Evolutionary conservation across 2,888 invertebrate species (phyloP).

Genomic region (Drosophila setosimentum): DNA sequence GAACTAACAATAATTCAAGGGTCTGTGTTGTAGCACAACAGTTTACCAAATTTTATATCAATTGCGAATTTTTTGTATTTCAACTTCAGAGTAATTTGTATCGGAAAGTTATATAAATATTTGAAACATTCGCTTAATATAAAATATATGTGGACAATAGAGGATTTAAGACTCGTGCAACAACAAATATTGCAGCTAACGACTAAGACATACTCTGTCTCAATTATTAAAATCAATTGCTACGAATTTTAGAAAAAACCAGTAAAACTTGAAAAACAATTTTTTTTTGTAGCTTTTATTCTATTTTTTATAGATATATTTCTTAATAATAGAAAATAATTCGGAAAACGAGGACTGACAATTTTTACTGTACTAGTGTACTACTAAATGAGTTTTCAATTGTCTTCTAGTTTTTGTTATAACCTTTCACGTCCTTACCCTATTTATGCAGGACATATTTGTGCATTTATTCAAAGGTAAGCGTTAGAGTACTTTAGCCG

Average conservation of each 20-base stretch:
- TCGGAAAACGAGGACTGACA: accelerated
- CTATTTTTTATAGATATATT: not conserved
- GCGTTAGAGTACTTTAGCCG: constrained; percentile 45
- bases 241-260: not conserved
- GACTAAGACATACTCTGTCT: not conserved
- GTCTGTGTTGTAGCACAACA: not conserved
- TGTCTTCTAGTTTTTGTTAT: not conserved
- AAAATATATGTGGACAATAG: not conserved
- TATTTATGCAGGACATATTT: not conserved
- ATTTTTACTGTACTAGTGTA: not conserved
- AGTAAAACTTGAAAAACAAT: not conserved
- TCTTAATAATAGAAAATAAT: not conserved
- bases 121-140: not conserved
- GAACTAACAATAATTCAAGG: not conserved
- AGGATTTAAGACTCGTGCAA: not conserved
- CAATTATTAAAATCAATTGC: not conserved
- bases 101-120: not conserved
- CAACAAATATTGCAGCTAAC: not conserved
- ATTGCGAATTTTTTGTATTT: not conserved
- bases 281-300: not conserved
- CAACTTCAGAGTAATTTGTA: not conserved
- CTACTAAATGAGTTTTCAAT: not conserved
- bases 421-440: not conserved
- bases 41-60: not conserved
- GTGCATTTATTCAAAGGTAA: constrained; percentile 31